phyloP scores from a whole-genome alignment of 1,140 invertebrate species.

The Acromyrmex charruanus region DNA sequence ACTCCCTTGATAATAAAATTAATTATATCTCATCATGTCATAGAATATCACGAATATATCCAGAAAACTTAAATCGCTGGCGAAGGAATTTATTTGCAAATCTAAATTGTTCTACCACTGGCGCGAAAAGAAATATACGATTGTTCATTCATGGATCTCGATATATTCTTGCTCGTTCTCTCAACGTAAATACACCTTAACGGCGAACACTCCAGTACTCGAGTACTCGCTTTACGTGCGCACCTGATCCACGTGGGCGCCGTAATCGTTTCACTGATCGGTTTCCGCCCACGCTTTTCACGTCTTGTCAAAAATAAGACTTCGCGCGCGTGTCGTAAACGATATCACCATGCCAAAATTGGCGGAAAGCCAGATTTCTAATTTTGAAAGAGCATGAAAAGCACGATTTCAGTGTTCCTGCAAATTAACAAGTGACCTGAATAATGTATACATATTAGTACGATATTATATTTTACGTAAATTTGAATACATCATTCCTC shows the following conservation, averaged over 20 bases:
- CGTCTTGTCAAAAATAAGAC: conserved; percentile 46
- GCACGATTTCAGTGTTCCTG: background rate
- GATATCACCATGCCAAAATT: conserved; percentile 12
- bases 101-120: background rate
- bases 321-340: background rate
- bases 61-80: background rate
- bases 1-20: background rate
- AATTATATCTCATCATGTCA: background rate
- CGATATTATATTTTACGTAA: background rate
- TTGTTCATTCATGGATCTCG: background rate
- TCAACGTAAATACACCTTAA: background rate
- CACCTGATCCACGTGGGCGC: conserved; percentile 57
- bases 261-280: conserved; percentile 38
- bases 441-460: conserved; percentile 16
- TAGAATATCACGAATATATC: background rate
- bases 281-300: conserved; percentile 34
- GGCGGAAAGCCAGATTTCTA: conserved; percentile 52
- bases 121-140: background rate
- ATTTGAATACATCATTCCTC: background rate
- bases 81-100: background rate
- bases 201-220: background rate
- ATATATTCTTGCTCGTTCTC: background rate
- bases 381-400: conserved; percentile 29
- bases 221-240: conserved; percentile 26
- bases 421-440: conserved; percentile 24